Evolutionary conservation across 2,797 vertebrate species (phyloP).

Genomic region (Xerus rutilus): DNA sequence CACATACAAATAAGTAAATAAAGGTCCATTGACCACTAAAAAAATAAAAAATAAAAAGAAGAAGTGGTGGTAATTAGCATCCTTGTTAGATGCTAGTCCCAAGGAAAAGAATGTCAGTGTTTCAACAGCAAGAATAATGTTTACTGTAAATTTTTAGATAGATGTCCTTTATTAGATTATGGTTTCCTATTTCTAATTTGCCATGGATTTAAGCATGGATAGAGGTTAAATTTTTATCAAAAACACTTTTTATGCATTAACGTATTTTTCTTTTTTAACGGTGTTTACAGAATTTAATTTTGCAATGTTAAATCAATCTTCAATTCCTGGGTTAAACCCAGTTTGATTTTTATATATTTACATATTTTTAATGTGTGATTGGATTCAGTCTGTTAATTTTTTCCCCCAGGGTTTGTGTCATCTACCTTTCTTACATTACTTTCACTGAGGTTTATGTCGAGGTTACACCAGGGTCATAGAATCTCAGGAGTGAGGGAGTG

Average conservation of each 20-base stretch:
- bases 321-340: not conserved
- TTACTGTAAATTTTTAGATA: not conserved
- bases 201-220: not conserved
- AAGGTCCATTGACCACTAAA: no score
- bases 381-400: not conserved
- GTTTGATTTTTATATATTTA: not conserved
- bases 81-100: not conserved
- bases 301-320: not conserved
- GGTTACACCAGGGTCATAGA: not conserved
- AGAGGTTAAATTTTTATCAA: not conserved
- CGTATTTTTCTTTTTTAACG: not conserved
- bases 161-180: not conserved
- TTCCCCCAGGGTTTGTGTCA: not conserved
- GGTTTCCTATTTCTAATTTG: not conserved
- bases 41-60: no score
- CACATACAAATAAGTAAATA: no score
- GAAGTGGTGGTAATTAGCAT: not conserved
- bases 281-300: not conserved
- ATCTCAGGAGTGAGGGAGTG: not conserved
- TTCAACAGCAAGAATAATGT: not conserved
- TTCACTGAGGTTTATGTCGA: not conserved
- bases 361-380: not conserved
- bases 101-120: not conserved
- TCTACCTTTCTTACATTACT: not conserved
- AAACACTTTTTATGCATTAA: not conserved